Percentiles rank a stretch among this genome's conserved stretches.
These are phyloP conservation scores for Bos javanicus DNA, from an alignment of 2,113 vertebrate genomes.

Conservation along the genomic window DNA sequence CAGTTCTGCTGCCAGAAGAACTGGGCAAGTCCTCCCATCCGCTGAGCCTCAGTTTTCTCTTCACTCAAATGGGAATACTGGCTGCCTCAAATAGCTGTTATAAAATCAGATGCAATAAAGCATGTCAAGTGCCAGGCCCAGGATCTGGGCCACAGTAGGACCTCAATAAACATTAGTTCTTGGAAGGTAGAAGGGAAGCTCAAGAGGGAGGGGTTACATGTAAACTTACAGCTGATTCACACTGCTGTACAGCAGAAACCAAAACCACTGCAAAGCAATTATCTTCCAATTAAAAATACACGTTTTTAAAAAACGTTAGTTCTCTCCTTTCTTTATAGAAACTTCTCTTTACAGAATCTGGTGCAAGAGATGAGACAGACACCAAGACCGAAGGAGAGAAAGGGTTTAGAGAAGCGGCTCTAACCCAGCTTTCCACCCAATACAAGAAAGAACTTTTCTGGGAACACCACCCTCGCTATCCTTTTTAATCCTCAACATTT, in stretches of 20 bases:
- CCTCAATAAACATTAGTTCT: neutral
- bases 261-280: accelerated
- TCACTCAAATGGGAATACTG: neutral
- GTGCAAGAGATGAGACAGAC: neutral
- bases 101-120: neutral
- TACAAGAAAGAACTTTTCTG: neutral
- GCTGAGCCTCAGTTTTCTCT: neutral
- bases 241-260: neutral
- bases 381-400: neutral
- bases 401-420: neutral
- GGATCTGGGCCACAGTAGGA: neutral
- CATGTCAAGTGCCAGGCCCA: neutral
- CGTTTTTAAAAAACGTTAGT: neutral
- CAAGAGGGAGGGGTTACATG: neutral
- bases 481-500: neutral
- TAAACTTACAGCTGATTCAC: neutral
- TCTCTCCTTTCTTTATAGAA: neutral
- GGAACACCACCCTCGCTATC: neutral
- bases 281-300: neutral
- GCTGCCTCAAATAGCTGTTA: neutral
- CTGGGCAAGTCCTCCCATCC: neutral
- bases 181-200: neutral
- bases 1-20: neutral
- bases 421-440: neutral
- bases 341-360: neutral